Conservation (phyloP, 2,888 invertebrate species). For the Mythimna impura region DNA sequence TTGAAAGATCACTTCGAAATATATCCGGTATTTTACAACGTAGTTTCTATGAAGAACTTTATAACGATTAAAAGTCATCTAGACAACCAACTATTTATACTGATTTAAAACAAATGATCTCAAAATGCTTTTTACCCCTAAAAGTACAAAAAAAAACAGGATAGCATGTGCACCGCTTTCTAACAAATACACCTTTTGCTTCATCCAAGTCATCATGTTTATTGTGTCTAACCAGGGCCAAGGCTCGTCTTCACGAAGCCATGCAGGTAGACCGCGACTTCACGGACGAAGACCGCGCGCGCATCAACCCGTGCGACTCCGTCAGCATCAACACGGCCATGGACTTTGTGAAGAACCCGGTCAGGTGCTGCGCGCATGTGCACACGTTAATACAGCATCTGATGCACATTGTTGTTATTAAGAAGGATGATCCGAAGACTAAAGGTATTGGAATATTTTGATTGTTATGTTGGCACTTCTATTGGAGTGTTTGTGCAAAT, state of each 20-base stretch:
- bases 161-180: too few relatives aligned
- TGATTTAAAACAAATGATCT: too few relatives aligned
- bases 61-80: too few relatives aligned
- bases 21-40: too few relatives aligned
- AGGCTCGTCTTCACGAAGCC: constrained; percentile 97
- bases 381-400: constrained; percentile 96
- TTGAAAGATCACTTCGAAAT: too few relatives aligned
- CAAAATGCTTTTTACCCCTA: too few relatives aligned
- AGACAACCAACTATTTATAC: too few relatives aligned
- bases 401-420: constrained; percentile 95
- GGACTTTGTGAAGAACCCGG: constrained; percentile 98
- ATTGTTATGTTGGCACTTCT: too few relatives aligned
- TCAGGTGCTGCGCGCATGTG: constrained; percentile 97
- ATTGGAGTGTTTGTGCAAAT: too few relatives aligned
- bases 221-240: constrained; percentile 92
- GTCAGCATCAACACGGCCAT: constrained; percentile 97
- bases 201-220: background rate
- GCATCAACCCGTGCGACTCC: constrained; percentile 98
- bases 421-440: constrained; percentile 97
- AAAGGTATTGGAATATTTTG: constrained; percentile 86
- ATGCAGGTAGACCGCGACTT: constrained; percentile 98
- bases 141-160: too few relatives aligned
- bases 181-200: too few relatives aligned
- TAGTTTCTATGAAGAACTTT: too few relatives aligned
- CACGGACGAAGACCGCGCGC: constrained; percentile 94